Conservation (phyloP, 2,888 invertebrate genomes). For the Parnassius apollo region DNA sequence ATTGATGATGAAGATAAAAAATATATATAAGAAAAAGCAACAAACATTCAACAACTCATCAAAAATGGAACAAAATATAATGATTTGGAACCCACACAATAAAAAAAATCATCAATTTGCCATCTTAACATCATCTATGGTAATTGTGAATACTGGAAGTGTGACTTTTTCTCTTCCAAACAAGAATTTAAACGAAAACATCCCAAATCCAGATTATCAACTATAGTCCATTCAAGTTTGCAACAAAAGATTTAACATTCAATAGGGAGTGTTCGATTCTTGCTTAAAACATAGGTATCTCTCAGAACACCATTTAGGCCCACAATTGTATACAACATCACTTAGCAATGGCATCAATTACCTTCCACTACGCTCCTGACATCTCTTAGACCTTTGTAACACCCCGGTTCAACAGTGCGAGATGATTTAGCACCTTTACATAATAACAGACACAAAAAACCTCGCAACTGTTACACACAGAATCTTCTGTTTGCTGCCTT, state of each 20-base stretch:
- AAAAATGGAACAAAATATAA: too few species aligned
- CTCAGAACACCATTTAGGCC: constrained; percentile 30
- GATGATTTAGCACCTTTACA: constrained; percentile 46
- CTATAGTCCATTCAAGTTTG: constrained; percentile 8
- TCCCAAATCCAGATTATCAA: constrained; percentile 3
- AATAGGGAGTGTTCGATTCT: constrained; percentile 11
- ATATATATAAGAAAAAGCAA: too few species aligned
- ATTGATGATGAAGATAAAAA: too few species aligned
- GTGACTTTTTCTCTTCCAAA: constrained; percentile 30
- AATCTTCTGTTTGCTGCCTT: constrained; percentile 79
- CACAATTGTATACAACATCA: constrained; percentile 33
- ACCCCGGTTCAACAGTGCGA: constrained; percentile 78
- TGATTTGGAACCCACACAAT: too few species aligned
- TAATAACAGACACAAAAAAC: constrained; percentile 44
- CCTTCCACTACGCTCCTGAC: constrained; percentile 78
- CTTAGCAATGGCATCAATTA: constrained; percentile 51
- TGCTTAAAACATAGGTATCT: constrained; percentile 9
- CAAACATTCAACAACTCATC: too few species aligned
- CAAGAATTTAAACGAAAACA: constrained; percentile 29
- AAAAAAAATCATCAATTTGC: neutral
- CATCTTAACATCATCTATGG: neutral
- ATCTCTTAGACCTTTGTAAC: constrained; percentile 70
- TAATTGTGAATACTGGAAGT: constrained; percentile 61
- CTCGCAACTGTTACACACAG: constrained; percentile 66
- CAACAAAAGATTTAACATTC: neutral